phyloP scores from a whole-genome alignment of 2,113 vertebrate genomes.

The Suncus etruscus region DNA sequence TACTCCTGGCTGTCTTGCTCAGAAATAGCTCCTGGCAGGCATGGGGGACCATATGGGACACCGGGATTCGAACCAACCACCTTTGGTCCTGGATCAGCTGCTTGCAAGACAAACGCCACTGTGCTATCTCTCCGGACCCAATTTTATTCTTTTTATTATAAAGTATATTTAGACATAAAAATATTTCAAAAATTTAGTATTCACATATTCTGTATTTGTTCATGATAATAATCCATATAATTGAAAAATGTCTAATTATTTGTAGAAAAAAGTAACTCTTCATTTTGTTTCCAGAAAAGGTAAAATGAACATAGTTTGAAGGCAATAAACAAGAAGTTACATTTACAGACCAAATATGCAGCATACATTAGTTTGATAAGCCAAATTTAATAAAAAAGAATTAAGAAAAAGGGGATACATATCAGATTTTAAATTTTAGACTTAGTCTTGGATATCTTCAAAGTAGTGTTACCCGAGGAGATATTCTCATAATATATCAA shows the following conservation, averaged over 20 bases:
- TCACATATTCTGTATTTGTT: background rate
- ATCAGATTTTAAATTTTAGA: background rate
- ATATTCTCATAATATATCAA: background rate
- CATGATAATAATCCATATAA: background rate
- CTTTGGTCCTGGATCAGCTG: no score
- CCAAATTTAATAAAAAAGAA: background rate
- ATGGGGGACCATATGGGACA: no score
- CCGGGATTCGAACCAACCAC: no score
- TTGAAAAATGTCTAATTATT: background rate
- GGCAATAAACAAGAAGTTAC: background rate
- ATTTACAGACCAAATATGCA: background rate
- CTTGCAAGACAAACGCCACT: no score
- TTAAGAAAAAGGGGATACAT: background rate
- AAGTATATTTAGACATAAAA: conserved; percentile 3
- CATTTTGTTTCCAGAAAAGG: background rate
- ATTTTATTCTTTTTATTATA: background rate
- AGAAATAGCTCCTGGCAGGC: no score
- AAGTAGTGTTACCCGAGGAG: background rate
- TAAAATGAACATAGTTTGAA: no score
- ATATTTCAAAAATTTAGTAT: background rate
- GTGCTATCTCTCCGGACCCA: no score
- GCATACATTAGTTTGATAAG: background rate
- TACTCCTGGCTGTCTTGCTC: no score
- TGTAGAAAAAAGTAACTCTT: background rate
- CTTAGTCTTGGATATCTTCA: background rate